Evolutionary conservation across 2,888 invertebrate genomes (phyloP).

Genomic region (Nematopogon swammerdamellus): DNA sequence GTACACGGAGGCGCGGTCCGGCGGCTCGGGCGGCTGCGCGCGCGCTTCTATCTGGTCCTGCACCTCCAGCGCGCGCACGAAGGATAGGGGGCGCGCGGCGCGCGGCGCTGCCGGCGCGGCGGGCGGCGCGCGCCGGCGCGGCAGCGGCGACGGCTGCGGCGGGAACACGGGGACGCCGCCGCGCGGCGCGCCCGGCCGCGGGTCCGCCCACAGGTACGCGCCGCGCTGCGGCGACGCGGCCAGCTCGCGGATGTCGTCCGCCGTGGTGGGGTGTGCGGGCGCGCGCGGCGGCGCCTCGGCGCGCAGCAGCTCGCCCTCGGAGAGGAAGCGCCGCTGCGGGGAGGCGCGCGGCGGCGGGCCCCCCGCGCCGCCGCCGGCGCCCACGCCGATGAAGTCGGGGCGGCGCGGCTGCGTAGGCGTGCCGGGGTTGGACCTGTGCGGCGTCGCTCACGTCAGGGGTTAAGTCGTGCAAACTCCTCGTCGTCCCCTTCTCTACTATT

Average conservation of each 20-base stretch:
- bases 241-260: conserved; percentile 83
- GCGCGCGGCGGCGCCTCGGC: conserved; percentile 61
- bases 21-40: conserved; percentile 50
- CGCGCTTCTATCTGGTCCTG: conserved; percentile 85
- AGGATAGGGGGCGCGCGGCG: conserved; percentile 75
- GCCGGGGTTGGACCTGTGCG: conserved; percentile 85
- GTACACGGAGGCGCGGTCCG: conserved; percentile 86
- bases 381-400: conserved; percentile 82
- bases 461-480: conserved; percentile 51
- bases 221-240: conserved; percentile 82
- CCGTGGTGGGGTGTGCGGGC: conserved; percentile 70
- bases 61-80: conserved; percentile 86
- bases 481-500: conserved; percentile 51
- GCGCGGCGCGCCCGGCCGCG: conserved; percentile 54
- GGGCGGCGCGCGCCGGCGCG: conserved; percentile 31
- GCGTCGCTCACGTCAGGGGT: conserved; percentile 50
- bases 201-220: conserved; percentile 54
- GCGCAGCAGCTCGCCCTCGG: conserved; percentile 77
- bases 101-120: conserved; percentile 22
- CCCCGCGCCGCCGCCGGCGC: conserved; percentile 55
- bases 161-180: conserved; percentile 20
- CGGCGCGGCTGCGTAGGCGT: conserved; percentile 87
- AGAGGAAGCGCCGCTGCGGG: conserved; percentile 75
- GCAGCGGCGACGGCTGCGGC: conserved; percentile 25
- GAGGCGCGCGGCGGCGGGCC: conserved; percentile 67